These are phyloP conservation scores for Platycercus adscitus DNA, from an alignment of 2,113 vertebrate species.

Conservation along the genomic window DNA sequence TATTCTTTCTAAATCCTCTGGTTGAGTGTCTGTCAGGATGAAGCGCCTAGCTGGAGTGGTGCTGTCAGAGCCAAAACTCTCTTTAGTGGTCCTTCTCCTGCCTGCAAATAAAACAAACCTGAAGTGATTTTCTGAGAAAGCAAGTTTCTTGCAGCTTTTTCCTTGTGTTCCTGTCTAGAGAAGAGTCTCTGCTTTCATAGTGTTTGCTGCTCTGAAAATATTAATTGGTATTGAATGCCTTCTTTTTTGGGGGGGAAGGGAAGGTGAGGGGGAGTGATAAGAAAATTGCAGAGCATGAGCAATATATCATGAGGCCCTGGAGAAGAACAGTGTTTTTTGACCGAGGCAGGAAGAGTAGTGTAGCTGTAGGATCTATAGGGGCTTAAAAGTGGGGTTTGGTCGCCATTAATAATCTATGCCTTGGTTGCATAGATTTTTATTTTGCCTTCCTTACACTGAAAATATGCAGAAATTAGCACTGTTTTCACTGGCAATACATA, in stretches of 20 bases:
- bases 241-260: not conserved
- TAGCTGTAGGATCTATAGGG: not conserved
- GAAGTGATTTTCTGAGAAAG: not conserved
- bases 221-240: not conserved
- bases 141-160: not conserved
- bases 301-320: not conserved
- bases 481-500: not conserved
- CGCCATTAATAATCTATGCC: not conserved
- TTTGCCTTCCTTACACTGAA: not conserved
- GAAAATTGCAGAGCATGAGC: not conserved
- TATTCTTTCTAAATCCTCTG: slow-evolving; percentile 66
- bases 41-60: slow-evolving; percentile 58
- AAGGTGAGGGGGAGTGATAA: not conserved
- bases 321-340: not conserved
- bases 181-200: not conserved
- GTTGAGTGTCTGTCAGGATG: slow-evolving; percentile 47
- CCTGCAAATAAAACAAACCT: not conserved
- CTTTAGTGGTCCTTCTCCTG: slow-evolving; percentile 46
- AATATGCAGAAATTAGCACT: not conserved
- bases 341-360: not conserved
- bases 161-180: not conserved
- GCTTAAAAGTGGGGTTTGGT: not conserved
- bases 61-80: slow-evolving; percentile 66
- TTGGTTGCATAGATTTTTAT: not conserved
- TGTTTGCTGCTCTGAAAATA: not conserved